Conservation (phyloP, 2,797 vertebrate genomes). For the Euthynnus affinis region DNA sequence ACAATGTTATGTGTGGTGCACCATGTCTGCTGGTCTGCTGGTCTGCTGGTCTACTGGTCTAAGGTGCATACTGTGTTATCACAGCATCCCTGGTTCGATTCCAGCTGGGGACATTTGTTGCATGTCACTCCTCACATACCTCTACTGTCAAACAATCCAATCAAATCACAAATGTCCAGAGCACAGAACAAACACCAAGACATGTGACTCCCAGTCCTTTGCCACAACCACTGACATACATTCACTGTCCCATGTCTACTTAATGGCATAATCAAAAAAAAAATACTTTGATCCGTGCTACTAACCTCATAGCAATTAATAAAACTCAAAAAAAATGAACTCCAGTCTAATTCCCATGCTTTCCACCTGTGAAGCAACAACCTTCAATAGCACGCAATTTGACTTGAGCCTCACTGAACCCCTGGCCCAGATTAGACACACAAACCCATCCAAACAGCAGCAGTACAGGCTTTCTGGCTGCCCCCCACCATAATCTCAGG, state of each 20-base stretch:
- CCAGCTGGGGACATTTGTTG: background rate
- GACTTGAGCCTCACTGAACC: constrained; percentile 30
- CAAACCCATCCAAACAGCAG: constrained; percentile 53
- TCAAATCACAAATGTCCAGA: background rate
- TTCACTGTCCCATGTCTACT: background rate
- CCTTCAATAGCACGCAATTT: constrained; percentile 48
- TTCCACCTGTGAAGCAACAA: constrained; percentile 23
- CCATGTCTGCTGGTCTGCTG: too few species aligned
- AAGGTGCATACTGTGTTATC: background rate
- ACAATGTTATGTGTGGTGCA: too few species aligned
- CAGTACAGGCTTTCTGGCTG: constrained; percentile 49
- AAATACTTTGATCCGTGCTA: too few species aligned
- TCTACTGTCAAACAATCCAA: constrained; percentile 4
- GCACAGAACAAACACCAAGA: background rate
- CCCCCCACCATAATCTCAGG: background rate
- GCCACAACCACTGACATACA: background rate
- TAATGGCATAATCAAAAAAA: background rate
- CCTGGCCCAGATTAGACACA: constrained; percentile 65
- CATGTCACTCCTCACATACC: background rate
- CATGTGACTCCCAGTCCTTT: background rate
- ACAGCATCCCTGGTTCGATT: background rate
- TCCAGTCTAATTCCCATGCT: constrained; percentile 34
- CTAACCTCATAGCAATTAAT: constrained; percentile 9
- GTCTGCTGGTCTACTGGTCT: too few species aligned
- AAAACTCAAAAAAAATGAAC: constrained; percentile 4